Evolutionary conservation across 2,797 vertebrate genomes (phyloP).

Genomic region (Setipinna tenuifilis): DNA sequence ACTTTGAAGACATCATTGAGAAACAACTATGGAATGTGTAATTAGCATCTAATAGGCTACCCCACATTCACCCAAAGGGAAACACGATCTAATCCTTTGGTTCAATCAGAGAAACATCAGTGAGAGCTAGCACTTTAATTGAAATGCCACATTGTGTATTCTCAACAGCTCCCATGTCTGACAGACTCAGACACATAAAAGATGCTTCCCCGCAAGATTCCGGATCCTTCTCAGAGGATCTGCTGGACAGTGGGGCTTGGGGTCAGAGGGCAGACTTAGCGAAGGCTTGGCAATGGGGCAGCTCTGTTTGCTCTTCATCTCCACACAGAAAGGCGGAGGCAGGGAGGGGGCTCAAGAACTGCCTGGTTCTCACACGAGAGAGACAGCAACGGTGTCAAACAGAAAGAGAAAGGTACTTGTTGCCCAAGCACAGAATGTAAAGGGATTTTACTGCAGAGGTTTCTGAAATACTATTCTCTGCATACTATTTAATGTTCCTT

Average conservation of each 20-base stretch:
- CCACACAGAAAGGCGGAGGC: conserved; percentile 68
- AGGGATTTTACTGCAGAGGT: background rate
- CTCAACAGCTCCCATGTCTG: conserved; percentile 37
- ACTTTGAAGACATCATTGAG: background rate
- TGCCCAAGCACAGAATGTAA: background rate
- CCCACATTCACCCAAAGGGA: conserved; percentile 7
- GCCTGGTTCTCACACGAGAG: conserved; percentile 72
- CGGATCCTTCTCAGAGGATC: conserved; percentile 65
- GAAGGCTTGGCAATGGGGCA: conserved; percentile 77
- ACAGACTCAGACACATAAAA: conserved; percentile 67
- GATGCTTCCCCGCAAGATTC: conserved; percentile 77
- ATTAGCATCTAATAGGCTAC: conserved; percentile 23
- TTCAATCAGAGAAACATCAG: conserved; percentile 25
- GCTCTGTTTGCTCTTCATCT: conserved; percentile 76
- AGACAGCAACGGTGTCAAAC: background rate
- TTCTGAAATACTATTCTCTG: background rate
- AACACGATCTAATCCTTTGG: conserved; percentile 10
- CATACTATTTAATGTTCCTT: background rate
- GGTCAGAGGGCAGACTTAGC: conserved; percentile 79
- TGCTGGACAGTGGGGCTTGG: conserved; percentile 76
- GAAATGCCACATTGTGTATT: conserved; percentile 4
- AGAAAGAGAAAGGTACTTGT: background rate
- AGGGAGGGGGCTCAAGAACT: conserved; percentile 66
- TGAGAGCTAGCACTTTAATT: conserved; percentile 33
- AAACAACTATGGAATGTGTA: conserved; percentile 24